These are phyloP conservation scores for Ambastaia sidthimunki DNA, from an alignment of 2,797 vertebrate species.

Conservation along the genomic window DNA sequence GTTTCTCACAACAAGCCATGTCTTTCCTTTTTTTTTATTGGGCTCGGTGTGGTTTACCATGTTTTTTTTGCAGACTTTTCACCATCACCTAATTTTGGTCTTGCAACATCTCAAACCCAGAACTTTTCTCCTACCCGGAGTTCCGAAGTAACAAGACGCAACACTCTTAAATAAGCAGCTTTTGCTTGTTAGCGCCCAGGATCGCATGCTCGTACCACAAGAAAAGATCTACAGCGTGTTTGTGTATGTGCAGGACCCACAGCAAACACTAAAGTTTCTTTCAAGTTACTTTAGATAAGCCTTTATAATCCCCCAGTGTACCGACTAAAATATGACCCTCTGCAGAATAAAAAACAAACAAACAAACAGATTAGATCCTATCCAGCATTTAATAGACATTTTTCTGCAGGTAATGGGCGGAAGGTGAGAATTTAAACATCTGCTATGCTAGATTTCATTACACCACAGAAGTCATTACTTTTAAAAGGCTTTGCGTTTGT, in stretches of 20 bases:
- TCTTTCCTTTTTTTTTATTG: no score
- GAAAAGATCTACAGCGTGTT: not conserved
- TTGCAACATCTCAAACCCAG: not conserved
- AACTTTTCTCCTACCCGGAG: slow-evolving; percentile 5
- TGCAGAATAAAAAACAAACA: slow-evolving; percentile 23
- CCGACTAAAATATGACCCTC: slow-evolving; percentile 44
- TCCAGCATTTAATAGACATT: slow-evolving; percentile 57
- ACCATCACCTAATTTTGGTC: slow-evolving; percentile 11
- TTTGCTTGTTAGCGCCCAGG: not conserved
- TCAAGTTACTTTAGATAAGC: slow-evolving; percentile 39
- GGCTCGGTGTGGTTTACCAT: slow-evolving; percentile 15
- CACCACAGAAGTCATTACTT: slow-evolving; percentile 65
- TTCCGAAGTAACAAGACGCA: not conserved
- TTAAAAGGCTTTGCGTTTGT: slow-evolving; percentile 64
- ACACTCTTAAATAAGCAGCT: not conserved
- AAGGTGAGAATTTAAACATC: slow-evolving; percentile 68
- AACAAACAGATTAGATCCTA: slow-evolving; percentile 50
- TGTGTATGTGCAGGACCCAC: slow-evolving; percentile 13
- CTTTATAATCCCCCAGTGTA: slow-evolving; percentile 25
- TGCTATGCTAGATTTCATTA: slow-evolving; percentile 71
- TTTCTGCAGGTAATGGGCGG: slow-evolving; percentile 73
- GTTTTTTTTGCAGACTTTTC: slow-evolving; percentile 35
- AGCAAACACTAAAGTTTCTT: slow-evolving; percentile 34
- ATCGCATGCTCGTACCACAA: not conserved
- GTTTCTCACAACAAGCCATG: not conserved